Evolutionary conservation across 2,888 invertebrate genomes (phyloP), one percentile per base, ranked within the genome.

Genomic region (Ochropleura plecta): DNA sequence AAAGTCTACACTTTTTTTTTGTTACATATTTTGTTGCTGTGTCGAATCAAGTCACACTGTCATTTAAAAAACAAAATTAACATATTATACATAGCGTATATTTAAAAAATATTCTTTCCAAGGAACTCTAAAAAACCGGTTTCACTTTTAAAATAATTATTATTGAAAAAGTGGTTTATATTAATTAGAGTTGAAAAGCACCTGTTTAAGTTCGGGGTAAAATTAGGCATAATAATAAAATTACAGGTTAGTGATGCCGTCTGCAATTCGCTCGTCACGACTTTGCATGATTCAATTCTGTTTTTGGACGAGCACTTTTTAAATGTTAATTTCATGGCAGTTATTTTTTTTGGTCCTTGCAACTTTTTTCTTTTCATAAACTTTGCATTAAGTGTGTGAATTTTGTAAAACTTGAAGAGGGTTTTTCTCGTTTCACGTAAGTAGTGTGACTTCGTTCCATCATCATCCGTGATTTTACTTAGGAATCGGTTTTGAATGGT

Each of bases 261-360:
- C 83, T 77, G 80, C 78, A 82, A 88, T 89, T 89, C 75, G 79
- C 73, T 74, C 72, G 89, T 91, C 92, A 92, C 91, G 92, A 92
- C 81, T 87, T 90, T 76, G 88, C 89, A 89, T 88, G 86, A 82
- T 83, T 74, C 67, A 44, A 64, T 68, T 79, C 48, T 65, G 60
- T 75, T 84, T 86, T 85, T 57, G 67, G 65, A 64, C 40, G 82
- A 78, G 86, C 71, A 75, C 79, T 84, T 81, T 78, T 77, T 80
- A 16, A 81, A 79, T 76, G 70, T 71, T 70, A 76, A 72, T 72
- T 84, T 83, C 78, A 71, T 59, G 68, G 77, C 60, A 78, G 18
- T 63, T 30, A 30, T 30, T 18, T 30, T 48, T 62, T 70, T 63
- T 46, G 40, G 2, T 75, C 3, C 59, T 49, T 40, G 16, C 44